These are phyloP conservation scores for Ceyx margarethae DNA, from an alignment of 2,113 vertebrate species.

Conservation along the genomic window DNA sequence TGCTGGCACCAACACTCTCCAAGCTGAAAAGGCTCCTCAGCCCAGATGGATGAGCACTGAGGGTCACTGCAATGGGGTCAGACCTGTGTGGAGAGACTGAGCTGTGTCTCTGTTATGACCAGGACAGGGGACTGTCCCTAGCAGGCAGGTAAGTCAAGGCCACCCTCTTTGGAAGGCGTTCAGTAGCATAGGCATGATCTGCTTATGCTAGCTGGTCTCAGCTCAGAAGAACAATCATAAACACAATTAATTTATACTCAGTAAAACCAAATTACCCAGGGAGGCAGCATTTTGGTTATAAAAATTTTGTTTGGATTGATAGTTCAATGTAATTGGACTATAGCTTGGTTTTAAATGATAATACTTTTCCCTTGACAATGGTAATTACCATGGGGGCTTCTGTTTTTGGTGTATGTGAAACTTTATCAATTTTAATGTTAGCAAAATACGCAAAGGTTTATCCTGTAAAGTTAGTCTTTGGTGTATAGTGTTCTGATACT, in stretches of 20 bases:
- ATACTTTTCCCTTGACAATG: neutral
- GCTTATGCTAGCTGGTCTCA: neutral
- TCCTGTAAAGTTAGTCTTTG: neutral
- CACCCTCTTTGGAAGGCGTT: neutral
- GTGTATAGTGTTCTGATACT: neutral
- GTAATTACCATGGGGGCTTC: neutral
- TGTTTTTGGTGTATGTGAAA: neutral
- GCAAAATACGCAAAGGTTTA: neutral
- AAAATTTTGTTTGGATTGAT: neutral
- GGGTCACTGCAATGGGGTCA: neutral
- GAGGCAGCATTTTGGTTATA: neutral
- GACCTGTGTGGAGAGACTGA: fast-evolving
- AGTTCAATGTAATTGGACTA: neutral
- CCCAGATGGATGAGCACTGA: neutral
- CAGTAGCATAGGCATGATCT: neutral
- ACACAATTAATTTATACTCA: neutral
- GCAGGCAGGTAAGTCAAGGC: neutral
- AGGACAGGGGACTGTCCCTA: fast-evolving
- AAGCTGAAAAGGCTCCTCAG: fast-evolving
- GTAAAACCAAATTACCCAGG: neutral
- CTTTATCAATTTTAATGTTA: neutral
- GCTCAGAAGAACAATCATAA: neutral
- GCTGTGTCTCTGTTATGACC: fast-evolving
- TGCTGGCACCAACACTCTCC: fast-evolving
- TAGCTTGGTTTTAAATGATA: neutral